Percentiles rank a stretch among this genome's conserved stretches.
These are phyloP conservation scores for Rhagoletis zephyria DNA, from an alignment of 1,140 invertebrate species.

Conservation along the genomic window DNA sequence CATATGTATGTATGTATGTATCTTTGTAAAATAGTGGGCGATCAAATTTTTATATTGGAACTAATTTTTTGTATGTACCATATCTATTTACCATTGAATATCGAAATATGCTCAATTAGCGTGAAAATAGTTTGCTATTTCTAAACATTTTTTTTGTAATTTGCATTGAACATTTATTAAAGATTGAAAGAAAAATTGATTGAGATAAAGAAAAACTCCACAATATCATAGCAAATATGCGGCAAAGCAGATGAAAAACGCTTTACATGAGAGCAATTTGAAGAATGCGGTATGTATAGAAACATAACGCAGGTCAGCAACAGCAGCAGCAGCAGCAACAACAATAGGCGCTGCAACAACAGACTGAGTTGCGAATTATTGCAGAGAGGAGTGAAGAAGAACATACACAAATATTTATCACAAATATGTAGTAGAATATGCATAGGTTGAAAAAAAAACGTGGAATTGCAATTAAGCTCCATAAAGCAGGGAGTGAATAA, in stretches of 20 bases:
- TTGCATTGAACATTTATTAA: background rate
- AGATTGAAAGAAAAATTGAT: background rate
- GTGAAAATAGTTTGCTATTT: no score
- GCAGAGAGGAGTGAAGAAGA: background rate
- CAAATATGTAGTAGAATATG: background rate
- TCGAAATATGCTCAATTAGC: no score
- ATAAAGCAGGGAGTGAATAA: no score
- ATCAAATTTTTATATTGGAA: no score
- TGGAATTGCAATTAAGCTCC: no score
- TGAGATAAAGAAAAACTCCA: background rate
- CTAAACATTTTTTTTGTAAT: background rate
- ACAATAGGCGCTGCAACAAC: no score
- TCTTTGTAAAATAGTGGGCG: no score
- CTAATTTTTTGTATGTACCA: no score
- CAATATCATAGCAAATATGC: slow-evolving; percentile 15
- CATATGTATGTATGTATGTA: no score
- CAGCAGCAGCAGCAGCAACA: background rate
- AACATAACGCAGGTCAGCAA: background rate
- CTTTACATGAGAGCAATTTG: background rate
- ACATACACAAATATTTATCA: background rate
- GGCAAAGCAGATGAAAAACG: slow-evolving; percentile 6
- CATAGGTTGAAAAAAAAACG: no score
- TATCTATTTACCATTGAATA: no score
- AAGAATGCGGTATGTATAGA: background rate
- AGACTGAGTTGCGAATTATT: background rate